Conservation (phyloP, 2,113 vertebrate genomes). For the Gnathonemus echidnorhynchus region DNA sequence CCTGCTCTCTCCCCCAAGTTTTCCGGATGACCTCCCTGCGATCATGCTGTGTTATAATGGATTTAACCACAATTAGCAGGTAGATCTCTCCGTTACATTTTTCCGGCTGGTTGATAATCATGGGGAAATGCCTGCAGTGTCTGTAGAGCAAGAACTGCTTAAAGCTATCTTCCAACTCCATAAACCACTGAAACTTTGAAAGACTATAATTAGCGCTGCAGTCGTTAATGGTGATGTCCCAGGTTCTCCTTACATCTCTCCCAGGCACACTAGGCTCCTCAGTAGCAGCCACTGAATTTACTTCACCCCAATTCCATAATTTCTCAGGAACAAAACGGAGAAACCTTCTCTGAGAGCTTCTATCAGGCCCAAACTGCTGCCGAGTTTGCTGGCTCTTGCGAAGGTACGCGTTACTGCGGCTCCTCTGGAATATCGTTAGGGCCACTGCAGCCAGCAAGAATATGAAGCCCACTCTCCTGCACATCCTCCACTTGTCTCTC, state of each 20-base stretch:
- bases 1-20: slow-evolving; percentile 84
- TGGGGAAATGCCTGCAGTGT: slow-evolving; percentile 89
- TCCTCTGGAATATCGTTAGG: slow-evolving; percentile 67
- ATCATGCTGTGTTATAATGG: slow-evolving; percentile 82
- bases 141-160: slow-evolving; percentile 82
- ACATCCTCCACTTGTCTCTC: slow-evolving; percentile 63
- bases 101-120: slow-evolving; percentile 82
- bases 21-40: slow-evolving; percentile 84
- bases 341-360: slow-evolving; percentile 34
- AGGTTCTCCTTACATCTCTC: slow-evolving; percentile 40
- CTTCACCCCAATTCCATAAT: slow-evolving; percentile 72
- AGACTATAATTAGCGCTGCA: slow-evolving; percentile 78
- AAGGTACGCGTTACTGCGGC: slow-evolving; percentile 53
- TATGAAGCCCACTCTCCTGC: slow-evolving; percentile 65
- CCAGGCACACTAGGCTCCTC: neutral
- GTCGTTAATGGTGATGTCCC: slow-evolving; percentile 77
- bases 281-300: neutral
- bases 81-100: slow-evolving; percentile 69
- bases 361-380: slow-evolving; percentile 32
- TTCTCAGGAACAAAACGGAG: slow-evolving; percentile 18
- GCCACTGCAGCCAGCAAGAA: slow-evolving; percentile 70
- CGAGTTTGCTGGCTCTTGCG: slow-evolving; percentile 52
- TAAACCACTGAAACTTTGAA: slow-evolving; percentile 73
- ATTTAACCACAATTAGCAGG: slow-evolving; percentile 86
- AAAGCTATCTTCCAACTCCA: slow-evolving; percentile 71